Evolutionary conservation across 2,888 invertebrate species (phyloP).

Genomic region (Coelopa pilipes): DNA sequence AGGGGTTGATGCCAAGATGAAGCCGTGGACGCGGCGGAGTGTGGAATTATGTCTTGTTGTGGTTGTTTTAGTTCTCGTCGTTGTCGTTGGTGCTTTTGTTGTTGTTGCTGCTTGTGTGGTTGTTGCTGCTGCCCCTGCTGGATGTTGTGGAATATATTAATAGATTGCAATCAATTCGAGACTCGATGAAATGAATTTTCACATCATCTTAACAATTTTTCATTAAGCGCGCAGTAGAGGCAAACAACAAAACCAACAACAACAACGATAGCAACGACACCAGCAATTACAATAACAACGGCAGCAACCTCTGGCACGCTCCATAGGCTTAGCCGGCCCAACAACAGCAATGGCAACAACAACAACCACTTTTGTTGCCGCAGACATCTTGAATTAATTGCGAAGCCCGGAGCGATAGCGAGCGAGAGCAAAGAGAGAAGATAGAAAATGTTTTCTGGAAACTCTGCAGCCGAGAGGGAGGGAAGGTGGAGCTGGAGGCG

Average conservation of each 20-base stretch:
- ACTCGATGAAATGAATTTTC: slow-evolving; percentile 19
- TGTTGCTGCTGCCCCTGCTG: not conserved
- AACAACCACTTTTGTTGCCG: no score
- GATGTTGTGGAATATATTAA: not conserved
- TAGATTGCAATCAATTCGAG: slow-evolving; percentile 12
- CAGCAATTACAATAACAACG: not conserved
- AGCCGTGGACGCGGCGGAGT: not conserved
- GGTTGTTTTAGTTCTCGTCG: no score
- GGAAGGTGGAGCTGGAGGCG: no score
- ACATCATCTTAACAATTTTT: slow-evolving; percentile 23
- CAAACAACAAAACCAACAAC: not conserved
- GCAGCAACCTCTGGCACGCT: not conserved
- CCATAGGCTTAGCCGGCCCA: not conserved
- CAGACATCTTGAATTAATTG: slow-evolving; percentile 3
- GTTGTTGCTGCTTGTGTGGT: not conserved
- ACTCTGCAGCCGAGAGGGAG: no score
- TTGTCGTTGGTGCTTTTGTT: not conserved
- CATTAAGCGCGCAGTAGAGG: not conserved
- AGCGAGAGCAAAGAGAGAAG: no score
- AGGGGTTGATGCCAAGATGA: no score
- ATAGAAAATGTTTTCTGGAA: no score
- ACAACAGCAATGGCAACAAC: not conserved
- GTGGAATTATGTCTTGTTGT: slow-evolving; percentile 3
- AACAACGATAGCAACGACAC: not conserved
- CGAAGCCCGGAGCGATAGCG: no score